Evolutionary conservation across 2,113 vertebrate species (phyloP).

Genomic region (Sorex fumeus): DNA sequence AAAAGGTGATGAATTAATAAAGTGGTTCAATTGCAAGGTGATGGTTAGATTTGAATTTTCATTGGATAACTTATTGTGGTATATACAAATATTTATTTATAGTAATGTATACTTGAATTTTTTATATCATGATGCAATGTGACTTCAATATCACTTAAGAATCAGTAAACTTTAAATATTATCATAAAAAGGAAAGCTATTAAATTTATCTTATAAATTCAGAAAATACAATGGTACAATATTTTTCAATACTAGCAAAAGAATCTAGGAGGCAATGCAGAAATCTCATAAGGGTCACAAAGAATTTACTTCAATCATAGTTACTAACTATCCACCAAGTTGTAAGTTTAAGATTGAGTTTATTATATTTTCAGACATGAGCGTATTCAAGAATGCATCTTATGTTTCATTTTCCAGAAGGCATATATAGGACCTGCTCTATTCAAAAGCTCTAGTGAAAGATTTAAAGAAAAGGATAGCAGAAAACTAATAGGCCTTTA

Average conservation of each 20-base stretch:
- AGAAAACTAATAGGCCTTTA: neutral
- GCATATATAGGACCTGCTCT: neutral
- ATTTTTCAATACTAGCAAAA: neutral
- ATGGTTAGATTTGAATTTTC: too few relatives aligned
- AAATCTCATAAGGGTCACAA: neutral
- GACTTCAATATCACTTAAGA: too few relatives aligned
- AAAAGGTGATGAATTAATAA: too few relatives aligned
- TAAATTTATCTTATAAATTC: neutral
- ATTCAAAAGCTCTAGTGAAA: neutral
- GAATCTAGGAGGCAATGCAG: neutral
- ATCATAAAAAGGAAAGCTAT: too few relatives aligned
- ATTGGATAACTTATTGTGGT: too few relatives aligned
- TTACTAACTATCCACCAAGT: neutral
- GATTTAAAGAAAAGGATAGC: neutral
- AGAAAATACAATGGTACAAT: neutral
- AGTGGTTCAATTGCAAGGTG: too few relatives aligned
- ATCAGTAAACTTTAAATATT: too few relatives aligned
- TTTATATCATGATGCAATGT: too few relatives aligned
- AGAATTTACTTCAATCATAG: neutral
- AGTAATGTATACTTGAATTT: too few relatives aligned
- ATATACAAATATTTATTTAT: too few relatives aligned
- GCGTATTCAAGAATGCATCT: neutral
- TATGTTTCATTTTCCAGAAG: neutral
- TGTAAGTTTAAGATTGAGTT: neutral
- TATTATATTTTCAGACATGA: slow-evolving; percentile 24